Evolutionary conservation across 2,113 vertebrate species (phyloP), one percentile per base, ranked within the genome.

Genomic region (Cyprinodon brontotheroides): DNA sequence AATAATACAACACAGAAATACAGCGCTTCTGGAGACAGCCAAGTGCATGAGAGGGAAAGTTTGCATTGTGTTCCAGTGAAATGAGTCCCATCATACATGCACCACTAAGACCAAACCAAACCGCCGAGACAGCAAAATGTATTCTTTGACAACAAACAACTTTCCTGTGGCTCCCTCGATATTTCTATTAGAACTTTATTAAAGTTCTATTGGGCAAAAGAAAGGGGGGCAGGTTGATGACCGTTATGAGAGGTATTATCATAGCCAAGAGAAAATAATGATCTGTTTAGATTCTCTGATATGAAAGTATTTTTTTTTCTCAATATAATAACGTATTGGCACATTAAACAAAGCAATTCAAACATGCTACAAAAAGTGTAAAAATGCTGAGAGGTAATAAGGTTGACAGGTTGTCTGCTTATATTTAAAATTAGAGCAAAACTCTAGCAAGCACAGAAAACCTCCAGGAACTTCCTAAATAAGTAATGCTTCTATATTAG

Each of bases 1-100:
- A 88, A 88, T 90, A 88, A 90, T 87, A 88, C 80, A 90, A 80
- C 84, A 78, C 78, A 88, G 83, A 88, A 88, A 88, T 80, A 84
- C 71, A 79, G 78, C 82, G 85, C 68, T 86, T 57, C 70, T 81
- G 66, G 78, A 88, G 78, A 87, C 73, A 86, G 76, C 7, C 61
- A 14, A 39, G 79, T 60, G 60, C 47, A 38, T 69, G 64, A 63
- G 72, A 63, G 66, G 72, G 65, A 66, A 65, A 60, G 37, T 70
- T 50, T 68, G 61, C 53, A 38, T 65, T 72, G 70, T 65, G 45
- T 71, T 61, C 65, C 57, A 72, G 61, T 70, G 39, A 65, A 84
- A 84, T 74, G 29, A 80, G 69, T 75, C 80, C 68, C 71, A 84
- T 86, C 77, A 69, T 77, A 79, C 76, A 82, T 80, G 72, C 48